Conservation (phyloP, 2,797 vertebrate genomes). For the Xiphophorus birchmanni region DNA sequence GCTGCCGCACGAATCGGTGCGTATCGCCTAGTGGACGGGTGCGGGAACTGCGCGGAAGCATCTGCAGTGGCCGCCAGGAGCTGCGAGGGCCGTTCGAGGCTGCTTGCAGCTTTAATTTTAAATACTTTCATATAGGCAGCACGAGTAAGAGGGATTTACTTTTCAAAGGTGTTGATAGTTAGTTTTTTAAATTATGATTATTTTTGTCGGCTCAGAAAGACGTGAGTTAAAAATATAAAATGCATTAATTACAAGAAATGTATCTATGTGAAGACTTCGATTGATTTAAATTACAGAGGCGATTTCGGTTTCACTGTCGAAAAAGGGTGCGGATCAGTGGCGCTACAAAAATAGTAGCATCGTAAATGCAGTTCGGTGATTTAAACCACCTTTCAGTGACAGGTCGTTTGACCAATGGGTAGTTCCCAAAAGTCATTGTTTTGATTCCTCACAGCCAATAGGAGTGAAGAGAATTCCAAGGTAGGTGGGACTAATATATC, state of each 20-base stretch:
- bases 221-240: neutral
- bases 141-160: too few species aligned
- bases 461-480: constrained; percentile 44
- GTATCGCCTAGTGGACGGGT: too few species aligned
- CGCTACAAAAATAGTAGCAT: constrained; percentile 58
- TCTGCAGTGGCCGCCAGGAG: too few species aligned
- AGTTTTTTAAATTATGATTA: too few species aligned
- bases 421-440: constrained; percentile 15
- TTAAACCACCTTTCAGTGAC: constrained; percentile 51
- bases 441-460: constrained; percentile 61
- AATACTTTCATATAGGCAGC: too few species aligned
- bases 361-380: constrained; percentile 42
- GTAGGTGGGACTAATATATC: constrained; percentile 46
- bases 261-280: constrained; percentile 1
- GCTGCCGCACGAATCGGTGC: too few species aligned
- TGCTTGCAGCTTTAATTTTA: too few species aligned
- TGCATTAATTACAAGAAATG: neutral
- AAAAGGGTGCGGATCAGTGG: constrained; percentile 55
- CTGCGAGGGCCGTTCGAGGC: too few species aligned
- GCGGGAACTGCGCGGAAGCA: too few species aligned
- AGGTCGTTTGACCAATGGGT: constrained; percentile 42
- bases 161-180: too few species aligned
- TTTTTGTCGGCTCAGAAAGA: too few species aligned
- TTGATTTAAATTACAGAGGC: constrained; percentile 11
- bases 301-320: constrained; percentile 35